Evolutionary conservation across 2,888 invertebrate genomes (phyloP).

Genomic region (Bembecia ichneumoniformis): DNA sequence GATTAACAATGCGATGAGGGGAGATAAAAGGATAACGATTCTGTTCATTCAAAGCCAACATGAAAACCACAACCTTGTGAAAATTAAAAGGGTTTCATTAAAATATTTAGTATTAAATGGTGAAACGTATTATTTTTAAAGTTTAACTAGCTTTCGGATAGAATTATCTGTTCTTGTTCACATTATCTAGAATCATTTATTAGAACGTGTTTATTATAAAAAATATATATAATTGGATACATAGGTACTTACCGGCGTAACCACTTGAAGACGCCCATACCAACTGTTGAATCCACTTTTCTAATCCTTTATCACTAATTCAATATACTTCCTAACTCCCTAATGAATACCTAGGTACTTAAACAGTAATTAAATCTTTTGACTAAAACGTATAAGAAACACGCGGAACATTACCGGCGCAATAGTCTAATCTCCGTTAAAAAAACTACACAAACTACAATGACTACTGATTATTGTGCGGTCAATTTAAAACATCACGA

Average conservation of each 20-base stretch:
- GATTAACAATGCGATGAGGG: slow-evolving; percentile 25
- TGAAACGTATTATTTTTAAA: too few species aligned
- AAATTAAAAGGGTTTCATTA: too few species aligned
- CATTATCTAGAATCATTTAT: too few species aligned
- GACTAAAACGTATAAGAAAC: slow-evolving; percentile 32
- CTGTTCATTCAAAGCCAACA: neutral
- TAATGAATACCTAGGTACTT: too few species aligned
- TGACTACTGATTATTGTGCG: slow-evolving; percentile 67
- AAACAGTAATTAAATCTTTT: slow-evolving; percentile 16
- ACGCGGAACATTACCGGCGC: slow-evolving; percentile 62
- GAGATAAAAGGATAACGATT: neutral
- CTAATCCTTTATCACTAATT: neutral
- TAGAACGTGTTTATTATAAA: neutral
- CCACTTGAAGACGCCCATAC: slow-evolving; percentile 69
- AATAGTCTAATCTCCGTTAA: slow-evolving; percentile 46
- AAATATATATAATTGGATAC: neutral
- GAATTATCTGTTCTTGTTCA: too few species aligned
- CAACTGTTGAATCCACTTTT: slow-evolving; percentile 52
- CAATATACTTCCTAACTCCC: too few species aligned
- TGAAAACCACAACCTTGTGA: neutral
- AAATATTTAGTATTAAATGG: too few species aligned
- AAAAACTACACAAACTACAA: slow-evolving; percentile 67
- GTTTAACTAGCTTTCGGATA: too few species aligned
- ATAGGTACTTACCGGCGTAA: slow-evolving; percentile 57
- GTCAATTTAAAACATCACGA: slow-evolving; percentile 69